Evolutionary conservation across 2,888 invertebrate species (phyloP).

Genomic region (Noctua pronuba): DNA sequence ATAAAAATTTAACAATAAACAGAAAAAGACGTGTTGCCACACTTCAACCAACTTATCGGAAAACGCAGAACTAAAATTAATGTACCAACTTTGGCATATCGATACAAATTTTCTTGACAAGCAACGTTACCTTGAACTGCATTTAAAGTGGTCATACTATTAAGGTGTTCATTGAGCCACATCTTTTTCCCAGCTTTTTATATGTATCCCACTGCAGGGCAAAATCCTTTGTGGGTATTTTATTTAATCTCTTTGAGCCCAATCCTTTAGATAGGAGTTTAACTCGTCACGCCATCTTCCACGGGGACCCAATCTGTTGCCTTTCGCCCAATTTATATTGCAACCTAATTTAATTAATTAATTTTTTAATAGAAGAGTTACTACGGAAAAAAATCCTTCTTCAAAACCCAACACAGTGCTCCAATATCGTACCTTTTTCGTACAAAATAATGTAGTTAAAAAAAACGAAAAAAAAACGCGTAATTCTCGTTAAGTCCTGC

Average conservation of each 20-base stretch:
- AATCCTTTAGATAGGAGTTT: background rate
- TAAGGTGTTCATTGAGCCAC: no score
- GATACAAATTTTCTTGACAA: no score
- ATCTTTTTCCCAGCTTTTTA: background rate
- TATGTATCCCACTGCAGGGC: background rate
- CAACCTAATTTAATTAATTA: background rate
- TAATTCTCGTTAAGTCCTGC: conserved; percentile 58
- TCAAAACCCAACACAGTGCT: conserved; percentile 3
- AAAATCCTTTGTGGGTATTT: background rate
- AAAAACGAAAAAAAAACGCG: conserved; percentile 30
- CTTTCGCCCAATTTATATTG: background rate
- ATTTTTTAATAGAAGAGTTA: background rate
- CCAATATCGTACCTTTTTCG: conserved; percentile 14
- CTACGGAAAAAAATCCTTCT: background rate
- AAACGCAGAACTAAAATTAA: no score
- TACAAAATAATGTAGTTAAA: conserved; percentile 37
- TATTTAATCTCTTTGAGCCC: background rate
- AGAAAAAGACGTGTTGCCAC: background rate
- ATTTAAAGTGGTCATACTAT: no score
- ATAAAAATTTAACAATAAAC: background rate
- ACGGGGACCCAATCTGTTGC: background rate
- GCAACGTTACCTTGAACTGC: no score
- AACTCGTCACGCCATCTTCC: background rate
- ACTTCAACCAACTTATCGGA: no score
- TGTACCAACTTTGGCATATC: no score